Percentiles rank a stretch among this genome's conserved stretches.
phyloP scores from a whole-genome alignment of 2,888 invertebrate genomes.

The Ferrisia virgata region DNA sequence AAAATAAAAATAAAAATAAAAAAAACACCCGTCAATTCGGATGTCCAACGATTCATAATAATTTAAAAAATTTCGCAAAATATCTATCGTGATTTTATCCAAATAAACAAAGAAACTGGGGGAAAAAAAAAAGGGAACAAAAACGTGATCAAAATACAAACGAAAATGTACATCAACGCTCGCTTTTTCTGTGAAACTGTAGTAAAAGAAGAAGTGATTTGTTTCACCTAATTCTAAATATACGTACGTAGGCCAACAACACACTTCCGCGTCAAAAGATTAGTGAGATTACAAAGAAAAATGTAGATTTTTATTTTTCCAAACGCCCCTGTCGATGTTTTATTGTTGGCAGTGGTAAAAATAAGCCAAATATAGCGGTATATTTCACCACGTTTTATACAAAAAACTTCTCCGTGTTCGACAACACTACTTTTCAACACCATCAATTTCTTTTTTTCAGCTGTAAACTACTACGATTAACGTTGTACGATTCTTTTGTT shows the following conservation, averaged over 20 bases:
- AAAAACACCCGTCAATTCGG: not conserved
- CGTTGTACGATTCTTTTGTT: not conserved
- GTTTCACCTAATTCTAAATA: not conserved
- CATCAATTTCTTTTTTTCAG: not conserved
- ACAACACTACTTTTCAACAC: not conserved
- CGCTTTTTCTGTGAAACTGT: not conserved
- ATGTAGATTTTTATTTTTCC: not conserved
- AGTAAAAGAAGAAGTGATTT: not conserved
- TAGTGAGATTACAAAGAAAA: not conserved
- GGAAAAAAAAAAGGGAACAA: not conserved
- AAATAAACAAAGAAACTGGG: not conserved
- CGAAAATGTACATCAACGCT: not conserved
- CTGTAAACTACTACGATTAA: not conserved
- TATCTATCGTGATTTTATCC: not conserved
- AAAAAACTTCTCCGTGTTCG: not conserved
- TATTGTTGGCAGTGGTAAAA: not conserved
- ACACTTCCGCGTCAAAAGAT: not conserved
- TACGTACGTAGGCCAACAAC: not conserved
- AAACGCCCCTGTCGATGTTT: not conserved
- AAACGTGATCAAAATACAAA: not conserved
- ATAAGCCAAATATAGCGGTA: not conserved
- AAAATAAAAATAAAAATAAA: no score
- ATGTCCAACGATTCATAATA: not conserved
- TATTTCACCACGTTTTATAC: not conserved
- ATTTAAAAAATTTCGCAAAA: not conserved